Evolutionary conservation across 2,113 vertebrate species (phyloP), one percentile per base, ranked within the genome.

Genomic region (Elephantulus edwardii): DNA sequence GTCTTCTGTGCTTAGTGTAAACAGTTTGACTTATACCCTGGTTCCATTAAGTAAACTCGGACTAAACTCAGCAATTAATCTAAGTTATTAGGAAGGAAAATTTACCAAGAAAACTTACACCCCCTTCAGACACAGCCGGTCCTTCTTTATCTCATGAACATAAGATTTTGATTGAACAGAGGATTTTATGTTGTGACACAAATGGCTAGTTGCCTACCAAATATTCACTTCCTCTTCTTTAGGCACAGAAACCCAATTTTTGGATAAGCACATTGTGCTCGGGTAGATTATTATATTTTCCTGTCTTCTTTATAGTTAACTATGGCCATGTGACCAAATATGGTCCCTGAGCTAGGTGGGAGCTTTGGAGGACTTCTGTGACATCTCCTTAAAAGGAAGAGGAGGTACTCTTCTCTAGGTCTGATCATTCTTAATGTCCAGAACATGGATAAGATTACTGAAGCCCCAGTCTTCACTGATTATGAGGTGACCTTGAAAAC

Each of bases 71-170:
- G 40, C 42, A 92, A 78, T 22, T 76, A 81, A 93, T 35, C 66
- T 52, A 71, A 75, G 33, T 24, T 75, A 93, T 76, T 24, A 86
- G 33, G 56, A 86, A 93, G 30, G 50, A 72, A 56, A 72, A 88
- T 79, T 71, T 77, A 77, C 35, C 28, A 92, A 91, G 70, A 26
- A 68, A 91, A 42, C 71, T 33, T 50, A 35, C 78, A 76, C 33
- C 24, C 22, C 26, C 40, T 52, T n/a, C 14, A 42, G 40, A 52
- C 64, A 71, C 4, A 16, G n/a, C 19, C 14, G 58, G 33, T 50
- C 66, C 28, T 17, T 68, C 70, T 50, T 38, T 35, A 26, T 20
- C 64, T 76, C 24, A 52, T 28, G 56, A 94, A 90, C 20, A 11
- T 54, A 58, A 81, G 54, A 83, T 24, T 79, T 16, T 58, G 19